Evolutionary conservation across 2,888 invertebrate genomes (phyloP), one percentile per base, ranked within the genome.

Genomic region (Andrena chrysosceles): DNA sequence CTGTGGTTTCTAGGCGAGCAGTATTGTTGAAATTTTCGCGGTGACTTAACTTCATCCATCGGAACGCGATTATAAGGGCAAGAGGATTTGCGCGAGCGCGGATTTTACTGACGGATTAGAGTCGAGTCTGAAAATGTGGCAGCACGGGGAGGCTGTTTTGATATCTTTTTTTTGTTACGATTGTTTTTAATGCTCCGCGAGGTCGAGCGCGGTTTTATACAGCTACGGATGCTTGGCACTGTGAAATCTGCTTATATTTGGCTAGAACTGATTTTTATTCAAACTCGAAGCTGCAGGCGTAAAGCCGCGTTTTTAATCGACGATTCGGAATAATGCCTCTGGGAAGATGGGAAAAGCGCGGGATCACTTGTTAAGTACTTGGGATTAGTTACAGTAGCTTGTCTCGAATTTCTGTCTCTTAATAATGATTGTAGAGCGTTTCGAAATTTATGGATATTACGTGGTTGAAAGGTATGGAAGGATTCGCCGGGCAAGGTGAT

Each of bases 51-150:
- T 59, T 69, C n/a, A 56, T 56, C 35, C 63, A 29, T 13, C 23
- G 56, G n/a, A 79, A 79, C 79, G 49, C 35, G 79, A 79, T 79
- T 79, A 79, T 49, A 49, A 79, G 26, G 63, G 26, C 56, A 29
- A 64, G 63, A 69, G 49, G 48, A 79, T 64, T 79, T 49, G 16
- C 68, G 59, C 10, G 10, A 20, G 10, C 2, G 33, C 26, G 63
- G 42, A 56, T 68, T 78, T 78, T 16, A 10, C 26, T 10, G 13
- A 20, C 26, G 52, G 67, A 77, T 78, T 68, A 48, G 10, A 29
- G n/a, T 16, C 31, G 56, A 20, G 29, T 74, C 31, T 13, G 33
- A 48, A 69, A 77, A 42, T 16, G 59, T 7, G 42, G 20, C 1
- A 33, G 29, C 68, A 23, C n/a, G 8, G 26, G 26, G 20, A 7